Evolutionary conservation across 92 coral and sea anemone genomes (phyloP).

Genomic region (Phenganax marumi): DNA sequence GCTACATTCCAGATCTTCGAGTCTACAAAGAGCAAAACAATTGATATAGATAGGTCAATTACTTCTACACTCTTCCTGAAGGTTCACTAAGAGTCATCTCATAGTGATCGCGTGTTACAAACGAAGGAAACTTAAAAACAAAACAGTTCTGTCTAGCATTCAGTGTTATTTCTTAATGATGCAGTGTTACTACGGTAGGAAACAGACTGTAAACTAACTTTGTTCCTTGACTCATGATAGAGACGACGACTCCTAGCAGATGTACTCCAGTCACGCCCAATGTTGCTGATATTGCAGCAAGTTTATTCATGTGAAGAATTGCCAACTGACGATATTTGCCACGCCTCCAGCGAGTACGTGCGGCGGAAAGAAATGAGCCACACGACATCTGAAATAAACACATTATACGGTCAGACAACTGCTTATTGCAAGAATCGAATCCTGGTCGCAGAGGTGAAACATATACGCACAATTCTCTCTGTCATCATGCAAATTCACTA

Average conservation of each 20-base stretch:
- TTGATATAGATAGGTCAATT: not conserved
- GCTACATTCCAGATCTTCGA: slow-evolving; percentile 89
- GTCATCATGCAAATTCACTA: too few relatives aligned
- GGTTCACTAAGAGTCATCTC: too few relatives aligned
- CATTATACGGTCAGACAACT: too few relatives aligned
- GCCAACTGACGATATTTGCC: slow-evolving; percentile 84
- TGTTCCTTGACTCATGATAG: slow-evolving; percentile 82
- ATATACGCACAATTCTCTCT: too few relatives aligned
- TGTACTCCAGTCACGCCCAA: slow-evolving; percentile 67
- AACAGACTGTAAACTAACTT: slow-evolving; percentile 51
- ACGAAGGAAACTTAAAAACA: too few relatives aligned
- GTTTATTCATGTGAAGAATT: slow-evolving; percentile 73
- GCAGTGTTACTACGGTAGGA: too few relatives aligned
- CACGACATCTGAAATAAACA: slow-evolving; percentile 68
- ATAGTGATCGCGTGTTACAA: too few relatives aligned
- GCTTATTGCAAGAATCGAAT: too few relatives aligned
- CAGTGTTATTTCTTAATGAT: too few relatives aligned
- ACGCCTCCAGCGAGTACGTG: slow-evolving; percentile 83
- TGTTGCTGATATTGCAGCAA: slow-evolving; percentile 62
- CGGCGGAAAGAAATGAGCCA: slow-evolving; percentile 83
- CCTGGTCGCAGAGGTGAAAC: too few relatives aligned
- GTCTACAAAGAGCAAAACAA: slow-evolving; percentile 34
- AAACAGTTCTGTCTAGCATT: too few relatives aligned
- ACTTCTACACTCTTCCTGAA: too few relatives aligned
- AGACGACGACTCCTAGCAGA: slow-evolving; percentile 73